A percentile compares a stretch with the other conserved stretches of the same genome.
Evolutionary conservation across 2,888 invertebrate genomes (phyloP).

Genomic region (Mamestra brassicae): DNA sequence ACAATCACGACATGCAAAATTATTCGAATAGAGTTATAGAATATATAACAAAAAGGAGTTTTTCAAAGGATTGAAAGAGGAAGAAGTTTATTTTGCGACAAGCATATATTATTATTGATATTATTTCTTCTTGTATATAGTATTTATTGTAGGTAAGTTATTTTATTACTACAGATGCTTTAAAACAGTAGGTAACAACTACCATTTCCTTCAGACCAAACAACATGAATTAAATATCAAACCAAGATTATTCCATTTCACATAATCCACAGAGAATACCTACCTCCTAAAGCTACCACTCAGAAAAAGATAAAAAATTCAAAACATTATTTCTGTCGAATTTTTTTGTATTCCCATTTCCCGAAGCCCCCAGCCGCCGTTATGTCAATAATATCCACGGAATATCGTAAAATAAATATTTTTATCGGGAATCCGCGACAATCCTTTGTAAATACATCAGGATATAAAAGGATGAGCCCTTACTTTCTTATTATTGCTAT

Average conservation of each 20-base stretch:
- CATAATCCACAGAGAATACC: constrained; percentile 27
- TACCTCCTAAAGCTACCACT: constrained; percentile 18
- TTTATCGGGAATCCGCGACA: constrained; percentile 61
- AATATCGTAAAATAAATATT: constrained; percentile 64
- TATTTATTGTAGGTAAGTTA: too few relatives aligned
- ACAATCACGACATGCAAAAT: too few relatives aligned
- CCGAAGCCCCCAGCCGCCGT: constrained; percentile 41
- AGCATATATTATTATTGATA: too few relatives aligned
- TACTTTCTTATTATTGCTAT: constrained; percentile 55
- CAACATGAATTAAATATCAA: constrained; percentile 40
- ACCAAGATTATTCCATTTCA: constrained; percentile 35
- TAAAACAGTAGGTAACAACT: background rate
- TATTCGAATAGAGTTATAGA: too few relatives aligned
- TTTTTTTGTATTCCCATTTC: constrained; percentile 30
- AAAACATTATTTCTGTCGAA: constrained; percentile 43
- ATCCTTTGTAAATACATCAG: constrained; percentile 71
- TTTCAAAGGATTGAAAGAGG: too few relatives aligned
- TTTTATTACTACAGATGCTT: background rate
- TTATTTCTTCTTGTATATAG: too few relatives aligned
- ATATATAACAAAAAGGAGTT: too few relatives aligned
- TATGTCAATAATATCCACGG: constrained; percentile 55
- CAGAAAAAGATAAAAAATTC: constrained; percentile 56
- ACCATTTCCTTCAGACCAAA: background rate
- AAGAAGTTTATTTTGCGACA: too few relatives aligned
- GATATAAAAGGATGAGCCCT: constrained; percentile 63